Base-by-base conservation (phyloP, 2,797 vertebrate genomes). In the Meriones psammophilus region DNA sequence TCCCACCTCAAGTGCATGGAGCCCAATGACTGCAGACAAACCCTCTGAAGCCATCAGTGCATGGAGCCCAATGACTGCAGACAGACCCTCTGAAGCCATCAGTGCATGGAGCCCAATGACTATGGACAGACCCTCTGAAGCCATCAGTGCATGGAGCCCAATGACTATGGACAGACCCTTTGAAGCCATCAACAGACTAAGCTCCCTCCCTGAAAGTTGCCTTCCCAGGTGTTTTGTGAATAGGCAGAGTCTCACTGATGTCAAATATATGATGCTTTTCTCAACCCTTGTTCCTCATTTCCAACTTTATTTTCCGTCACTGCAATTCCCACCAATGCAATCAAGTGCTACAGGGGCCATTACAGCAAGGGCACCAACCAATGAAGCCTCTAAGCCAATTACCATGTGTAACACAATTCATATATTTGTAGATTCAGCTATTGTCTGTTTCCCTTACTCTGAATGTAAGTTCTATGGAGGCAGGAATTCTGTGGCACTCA, bases 321-420 rank as follows among this genome's bases (percentile, higher is more conserved):
- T 39, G 66, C 64, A 71, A 22, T 93, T 83, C 73, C 28, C 71
- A 88, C 39, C 54, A 84, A 71, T 0, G 62, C 50, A 28, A n/a
- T 69, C 50, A 81, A 78, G 73, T 73, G 62, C 86, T 8, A 89
- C 74, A 84, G 94, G 18, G 80, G 14, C 24, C 66, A 95, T 46
- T 22, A 93, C 2, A 88, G 69, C 56, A 77, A 92, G 17, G 7
- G 12, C 81, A 71, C 36, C 54, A 36, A 54, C 10, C 76, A 80
- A 50, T 33, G 36, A n/a, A 30, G 54, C 66, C 88, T 85, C 88
- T 26, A 58, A 92, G 79, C 33, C 39, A 54, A 54, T 56, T 87
- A 73, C 39, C 56, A 78, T 4, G 28, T 2, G 39, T 8, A 15
- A 64, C 39, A 60, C 4, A 28, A 17, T 84, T 80, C 46, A 89